Evolutionary conservation across 2,113 vertebrate genomes (phyloP).

Genomic region (Eupsittula cactorum): DNA sequence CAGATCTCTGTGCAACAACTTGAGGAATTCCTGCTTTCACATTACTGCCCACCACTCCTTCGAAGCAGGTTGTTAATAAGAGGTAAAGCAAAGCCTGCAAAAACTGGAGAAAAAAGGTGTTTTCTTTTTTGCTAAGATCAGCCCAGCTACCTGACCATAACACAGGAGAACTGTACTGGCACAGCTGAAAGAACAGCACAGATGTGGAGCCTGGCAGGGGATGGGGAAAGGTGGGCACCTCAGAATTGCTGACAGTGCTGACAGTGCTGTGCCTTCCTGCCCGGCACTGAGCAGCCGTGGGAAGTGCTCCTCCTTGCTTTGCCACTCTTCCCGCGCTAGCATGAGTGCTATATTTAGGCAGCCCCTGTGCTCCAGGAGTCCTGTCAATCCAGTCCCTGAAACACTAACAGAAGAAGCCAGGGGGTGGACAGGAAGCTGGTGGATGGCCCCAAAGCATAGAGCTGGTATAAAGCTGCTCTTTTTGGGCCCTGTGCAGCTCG

Average conservation of each 20-base stretch:
- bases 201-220: not conserved
- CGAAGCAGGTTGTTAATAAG: not conserved
- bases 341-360: not conserved
- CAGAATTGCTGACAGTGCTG: not conserved
- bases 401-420: not conserved
- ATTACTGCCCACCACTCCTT: not conserved
- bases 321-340: not conserved
- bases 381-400: not conserved
- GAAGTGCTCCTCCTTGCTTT: not conserved
- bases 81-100: not conserved
- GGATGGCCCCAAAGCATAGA: not conserved
- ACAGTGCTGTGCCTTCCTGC: not conserved
- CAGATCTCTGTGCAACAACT: not conserved
- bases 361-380: not conserved
- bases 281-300: rapidly evolving
- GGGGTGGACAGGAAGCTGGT: not conserved
- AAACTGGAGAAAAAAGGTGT: not conserved
- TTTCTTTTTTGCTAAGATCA: not conserved
- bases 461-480: not conserved
- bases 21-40: not conserved
- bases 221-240: not conserved
- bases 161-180: not conserved
- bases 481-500: not conserved
- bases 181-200: not conserved
- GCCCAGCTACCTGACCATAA: not conserved